Evolutionary conservation across 2,113 vertebrate species (phyloP).

Genomic region (Phoenicopterus ruber): DNA sequence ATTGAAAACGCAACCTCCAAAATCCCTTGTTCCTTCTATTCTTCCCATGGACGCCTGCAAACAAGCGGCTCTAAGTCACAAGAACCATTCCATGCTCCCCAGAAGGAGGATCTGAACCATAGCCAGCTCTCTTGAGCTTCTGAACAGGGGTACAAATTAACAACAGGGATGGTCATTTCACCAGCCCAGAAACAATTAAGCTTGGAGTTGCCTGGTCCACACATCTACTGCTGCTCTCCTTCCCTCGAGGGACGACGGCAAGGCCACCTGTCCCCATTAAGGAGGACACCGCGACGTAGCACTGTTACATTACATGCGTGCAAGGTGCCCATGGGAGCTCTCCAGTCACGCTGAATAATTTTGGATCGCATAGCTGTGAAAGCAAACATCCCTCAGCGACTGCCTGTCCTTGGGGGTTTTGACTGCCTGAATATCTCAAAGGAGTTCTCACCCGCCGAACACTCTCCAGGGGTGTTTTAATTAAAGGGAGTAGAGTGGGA

Average conservation of each 20-base stretch:
- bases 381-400: not conserved
- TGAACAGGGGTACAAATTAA: not conserved
- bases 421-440: constrained; percentile 5
- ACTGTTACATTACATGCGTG: not conserved
- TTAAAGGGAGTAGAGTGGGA: constrained; percentile 8
- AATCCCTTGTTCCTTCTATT: not conserved
- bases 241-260: accelerated
- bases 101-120: not conserved
- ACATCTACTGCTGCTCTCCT: not conserved
- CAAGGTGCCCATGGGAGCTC: not conserved
- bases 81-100: not conserved
- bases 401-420: constrained; percentile 4
- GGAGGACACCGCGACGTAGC: accelerated
- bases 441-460: not conserved
- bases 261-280: not conserved
- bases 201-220: not conserved
- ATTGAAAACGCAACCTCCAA: not conserved
- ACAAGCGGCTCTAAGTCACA: not conserved
- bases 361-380: not conserved
- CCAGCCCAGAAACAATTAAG: not conserved
- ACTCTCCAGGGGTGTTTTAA: constrained; percentile 29
- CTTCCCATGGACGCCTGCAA: not conserved
- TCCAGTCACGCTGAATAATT: not conserved
- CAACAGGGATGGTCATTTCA: not conserved
- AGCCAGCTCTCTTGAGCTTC: not conserved